Base-by-base conservation (phyloP, 2,888 invertebrate species). In the Caenorhabditis sulstoni region DNA sequence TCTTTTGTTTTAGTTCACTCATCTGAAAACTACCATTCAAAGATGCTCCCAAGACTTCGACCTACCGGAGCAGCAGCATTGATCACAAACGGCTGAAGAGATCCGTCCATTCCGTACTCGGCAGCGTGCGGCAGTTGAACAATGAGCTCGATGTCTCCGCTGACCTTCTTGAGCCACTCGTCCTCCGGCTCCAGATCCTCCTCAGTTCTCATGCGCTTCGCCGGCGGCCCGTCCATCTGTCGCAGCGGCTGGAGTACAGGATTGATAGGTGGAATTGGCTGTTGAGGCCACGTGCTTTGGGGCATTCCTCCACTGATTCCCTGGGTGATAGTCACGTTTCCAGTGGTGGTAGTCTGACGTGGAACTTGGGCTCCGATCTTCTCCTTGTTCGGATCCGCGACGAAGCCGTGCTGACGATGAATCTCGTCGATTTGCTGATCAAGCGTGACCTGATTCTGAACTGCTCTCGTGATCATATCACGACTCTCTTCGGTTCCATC, bases 401-500 rank as follows among this genome's bases (percentile, higher is more conserved):
- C 90, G 81, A 29, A 89, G 71, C 86, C 88, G 29, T 86, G 87
- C 55, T 83, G 85, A 4, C 83, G 84, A 20, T 87, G 86, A 14
- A 87, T 81, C 50, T 88, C 87, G 37, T 62, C 74, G 64, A 86
- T 83, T 57, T 87, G 87, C 68, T 85, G 85, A 12, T 88, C 85
- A 29, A 29, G 3, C 29, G 29, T 29, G 12, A 83, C 79, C 45
- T 82, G 70, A 73, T 84, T 82, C 70, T 88, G 88, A 0, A 85
- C 86, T 0, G 82, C 82, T 20, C 82, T 55, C 1, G 88, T 88
- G 14, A 87, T 86, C 57, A 81, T 81, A 45, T 97, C 97, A 86
- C 97, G 96, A 87, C 96, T 96, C 18, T 95, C 95, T 0, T 96
- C 96, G 91, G 98, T 97, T 0, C 98, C 98, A 92, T 98, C 98